Conservation (phyloP, 2,797 vertebrate genomes). For the Acanthiza pusilla region DNA sequence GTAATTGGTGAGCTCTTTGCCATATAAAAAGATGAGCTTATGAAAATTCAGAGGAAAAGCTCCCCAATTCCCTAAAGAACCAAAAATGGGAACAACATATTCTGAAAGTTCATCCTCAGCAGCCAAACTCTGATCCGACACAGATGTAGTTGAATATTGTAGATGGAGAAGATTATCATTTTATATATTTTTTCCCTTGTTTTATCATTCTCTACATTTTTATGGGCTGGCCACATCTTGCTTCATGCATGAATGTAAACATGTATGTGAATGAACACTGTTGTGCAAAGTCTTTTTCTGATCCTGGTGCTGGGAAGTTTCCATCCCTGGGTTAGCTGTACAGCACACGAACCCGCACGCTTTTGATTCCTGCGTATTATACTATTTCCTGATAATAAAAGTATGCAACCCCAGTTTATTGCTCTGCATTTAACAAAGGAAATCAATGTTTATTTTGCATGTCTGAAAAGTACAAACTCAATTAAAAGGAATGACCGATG, state of each 20-base stretch:
- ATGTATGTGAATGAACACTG: neutral
- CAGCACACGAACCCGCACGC: neutral
- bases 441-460: conserved; percentile 41
- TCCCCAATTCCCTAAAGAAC: conserved; percentile 27
- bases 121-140: conserved; percentile 58
- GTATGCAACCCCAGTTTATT: conserved; percentile 12
- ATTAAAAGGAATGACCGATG: neutral
- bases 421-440: conserved; percentile 32
- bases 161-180: neutral
- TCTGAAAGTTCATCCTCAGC: conserved; percentile 37
- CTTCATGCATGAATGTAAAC: neutral
- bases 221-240: conserved; percentile 21
- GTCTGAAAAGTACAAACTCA: conserved; percentile 33
- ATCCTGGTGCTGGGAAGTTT: neutral
- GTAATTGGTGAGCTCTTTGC: neutral
- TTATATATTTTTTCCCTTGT: conserved; percentile 17
- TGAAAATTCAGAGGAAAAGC: conserved; percentile 3
- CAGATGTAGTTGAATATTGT: conserved; percentile 30
- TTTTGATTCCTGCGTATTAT: neutral
- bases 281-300: conserved; percentile 1
- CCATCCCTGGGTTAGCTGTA: neutral
- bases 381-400: conserved; percentile 36
- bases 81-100: conserved; percentile 25
- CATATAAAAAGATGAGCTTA: neutral
- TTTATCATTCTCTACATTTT: conserved; percentile 42